Conservation (phyloP, 2,797 vertebrate species). For the Psittacula echo region DNA sequence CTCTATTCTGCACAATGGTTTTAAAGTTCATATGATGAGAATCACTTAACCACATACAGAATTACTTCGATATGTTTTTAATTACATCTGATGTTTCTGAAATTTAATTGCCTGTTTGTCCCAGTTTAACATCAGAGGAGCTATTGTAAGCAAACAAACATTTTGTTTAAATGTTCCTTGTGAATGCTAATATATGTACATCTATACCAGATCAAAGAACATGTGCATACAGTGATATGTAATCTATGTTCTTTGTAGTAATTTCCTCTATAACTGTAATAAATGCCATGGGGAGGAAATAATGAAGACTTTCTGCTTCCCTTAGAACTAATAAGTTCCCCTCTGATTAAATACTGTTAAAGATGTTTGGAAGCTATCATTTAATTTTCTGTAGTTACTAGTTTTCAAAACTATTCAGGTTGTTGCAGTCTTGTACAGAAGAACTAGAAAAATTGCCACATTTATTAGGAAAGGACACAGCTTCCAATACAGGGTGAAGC, state of each 20-base stretch:
- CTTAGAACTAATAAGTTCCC: neutral
- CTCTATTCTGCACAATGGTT: neutral
- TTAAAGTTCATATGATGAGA: neutral
- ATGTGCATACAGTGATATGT: neutral
- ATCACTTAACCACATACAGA: neutral
- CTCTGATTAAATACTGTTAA: neutral
- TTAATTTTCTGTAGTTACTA: neutral
- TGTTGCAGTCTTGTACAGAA: neutral
- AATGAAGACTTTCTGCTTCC: neutral
- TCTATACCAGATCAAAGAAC: neutral
- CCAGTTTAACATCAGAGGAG: neutral
- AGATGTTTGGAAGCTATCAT: neutral
- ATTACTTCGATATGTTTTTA: neutral
- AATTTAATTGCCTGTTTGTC: neutral
- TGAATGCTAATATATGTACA: neutral
- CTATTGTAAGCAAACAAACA: neutral
- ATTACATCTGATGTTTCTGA: neutral
- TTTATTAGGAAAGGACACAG: neutral
- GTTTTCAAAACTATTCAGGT: neutral
- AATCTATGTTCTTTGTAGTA: neutral
- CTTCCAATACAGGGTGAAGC: neutral
- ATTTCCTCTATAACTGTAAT: neutral
- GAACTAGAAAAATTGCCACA: fast-evolving
- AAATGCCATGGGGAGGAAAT: neutral
- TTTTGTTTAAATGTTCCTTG: neutral